phyloP scores from a whole-genome alignment of 2,888 invertebrate species.

The Neoascia interrupta region DNA sequence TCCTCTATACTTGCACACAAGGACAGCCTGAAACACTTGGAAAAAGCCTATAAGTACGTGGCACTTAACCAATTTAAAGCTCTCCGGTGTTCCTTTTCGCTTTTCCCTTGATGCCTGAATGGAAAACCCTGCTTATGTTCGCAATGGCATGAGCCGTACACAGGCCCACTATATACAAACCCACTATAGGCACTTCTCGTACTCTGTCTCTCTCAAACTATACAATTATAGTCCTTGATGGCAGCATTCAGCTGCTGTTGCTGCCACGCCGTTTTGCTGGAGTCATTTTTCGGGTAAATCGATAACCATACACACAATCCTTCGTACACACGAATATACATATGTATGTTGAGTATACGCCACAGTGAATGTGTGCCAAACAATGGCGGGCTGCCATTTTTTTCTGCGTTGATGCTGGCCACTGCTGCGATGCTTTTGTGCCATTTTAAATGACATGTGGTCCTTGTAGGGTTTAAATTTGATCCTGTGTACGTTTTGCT shows the following conservation, averaged over 20 bases:
- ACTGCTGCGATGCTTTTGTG: slow-evolving; percentile 50
- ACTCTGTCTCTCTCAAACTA: not conserved
- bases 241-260: slow-evolving; percentile 34
- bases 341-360: slow-evolving; percentile 3
- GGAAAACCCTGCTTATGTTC: slow-evolving; percentile 46
- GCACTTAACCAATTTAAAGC: slow-evolving; percentile 70
- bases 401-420: slow-evolving; percentile 23
- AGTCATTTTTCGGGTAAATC: slow-evolving; percentile 61
- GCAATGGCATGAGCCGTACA: slow-evolving; percentile 20
- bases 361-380: slow-evolving; percentile 64
- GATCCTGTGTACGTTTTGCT: slow-evolving; percentile 51
- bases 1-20: slow-evolving; percentile 8
- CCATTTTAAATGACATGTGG: slow-evolving; percentile 64
- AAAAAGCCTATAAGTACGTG: slow-evolving; percentile 63
- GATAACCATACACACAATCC: slow-evolving; percentile 61
- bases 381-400: slow-evolving; percentile 50
- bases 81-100: slow-evolving; percentile 51
- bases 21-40: not conserved
- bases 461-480: slow-evolving; percentile 52
- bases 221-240: slow-evolving; percentile 18
- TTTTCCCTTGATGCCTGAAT: slow-evolving; percentile 19
- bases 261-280: slow-evolving; percentile 8
- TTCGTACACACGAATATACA: not conserved
- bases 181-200: not conserved
- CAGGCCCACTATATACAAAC: not conserved